Base-by-base conservation (phyloP, 2,888 invertebrate species). In the Synanthedon formicaeformis region DNA sequence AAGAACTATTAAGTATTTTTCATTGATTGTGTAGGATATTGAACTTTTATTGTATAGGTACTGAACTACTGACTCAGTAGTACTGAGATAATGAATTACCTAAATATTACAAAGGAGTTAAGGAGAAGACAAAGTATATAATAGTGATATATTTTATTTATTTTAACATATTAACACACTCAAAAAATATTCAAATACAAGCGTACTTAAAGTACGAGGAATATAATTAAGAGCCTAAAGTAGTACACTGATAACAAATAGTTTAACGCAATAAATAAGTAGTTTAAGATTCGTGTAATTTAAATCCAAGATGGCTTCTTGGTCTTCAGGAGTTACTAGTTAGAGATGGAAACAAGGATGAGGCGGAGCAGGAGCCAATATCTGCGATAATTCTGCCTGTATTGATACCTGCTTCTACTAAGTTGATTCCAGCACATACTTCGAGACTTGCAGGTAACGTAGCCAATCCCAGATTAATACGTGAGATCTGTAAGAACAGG, bases 401-500 rank as follows among this genome's bases (percentile, higher is more conserved):
- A 10, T 66, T 64, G 10, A 81, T 51, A 3, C 82, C 79, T 1
- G 80, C 74, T 54, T 77, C 72, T 5, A 84, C 66, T 0, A 86
- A 60, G 3, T 69, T 68, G 3, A 60, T 62, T 0, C 77, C 82
- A 1, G 82, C 81, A 58, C 87, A 87, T 2, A 84, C 61, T 58
- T 86, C 78, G 1, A 86, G 60, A 2, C 78, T 60, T 0, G 78
- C 74, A 12, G 85, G 82, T 13, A 86, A 58, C 0, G 75, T 69
- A 11, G 74, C 71, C 51, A 85, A 56, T 3, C 73, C 69, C 10
- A 85, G 52, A 54, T 79, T 81, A 56, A 82, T 76, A 50, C 79
- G 78, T 5, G 73, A 71, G 23, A 81, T 69, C 87, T 87, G 69
- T 23, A 55, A 61, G 58, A 48, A n/a, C 12, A 12, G 40, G n/a